Percentiles rank a stretch among this genome's conserved stretches.
Conservation (phyloP, 1,140 invertebrate species). For the Steinernema feltiae region DNA sequence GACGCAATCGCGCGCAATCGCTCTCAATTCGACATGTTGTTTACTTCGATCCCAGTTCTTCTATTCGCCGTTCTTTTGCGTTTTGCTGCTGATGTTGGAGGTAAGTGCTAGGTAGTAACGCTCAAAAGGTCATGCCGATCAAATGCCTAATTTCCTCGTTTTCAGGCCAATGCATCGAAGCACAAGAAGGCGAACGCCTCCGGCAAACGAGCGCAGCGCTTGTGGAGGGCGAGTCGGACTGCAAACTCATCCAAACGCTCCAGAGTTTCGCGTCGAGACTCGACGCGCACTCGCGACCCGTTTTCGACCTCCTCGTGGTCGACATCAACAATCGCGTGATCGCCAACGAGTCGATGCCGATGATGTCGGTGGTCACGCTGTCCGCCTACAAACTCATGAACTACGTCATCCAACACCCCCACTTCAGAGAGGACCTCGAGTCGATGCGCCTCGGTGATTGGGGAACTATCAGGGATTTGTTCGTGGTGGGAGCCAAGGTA, state of each 20-base stretch:
- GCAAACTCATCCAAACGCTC: neutral
- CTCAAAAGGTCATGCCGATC: neutral
- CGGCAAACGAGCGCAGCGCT: neutral
- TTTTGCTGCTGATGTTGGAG: too few relatives aligned
- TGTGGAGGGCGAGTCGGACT: neutral
- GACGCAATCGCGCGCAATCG: neutral
- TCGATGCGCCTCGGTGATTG: neutral
- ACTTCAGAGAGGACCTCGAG: neutral
- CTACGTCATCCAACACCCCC: neutral
- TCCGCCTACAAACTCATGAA: neutral
- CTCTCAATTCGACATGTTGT: conserved; percentile 11
- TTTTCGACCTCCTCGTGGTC: neutral
- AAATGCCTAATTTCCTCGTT: neutral
- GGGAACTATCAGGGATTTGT: neutral
- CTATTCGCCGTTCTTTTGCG: neutral
- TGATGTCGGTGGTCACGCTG: neutral
- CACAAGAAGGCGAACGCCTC: neutral
- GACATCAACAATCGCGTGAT: neutral
- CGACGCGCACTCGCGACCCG: neutral
- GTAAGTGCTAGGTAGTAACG: too few relatives aligned
- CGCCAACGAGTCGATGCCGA: neutral
- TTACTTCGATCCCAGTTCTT: neutral
- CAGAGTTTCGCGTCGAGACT: neutral
- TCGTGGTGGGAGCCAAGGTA: conserved; percentile 9
- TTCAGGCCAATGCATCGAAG: neutral